phyloP scores from a whole-genome alignment of 2,888 invertebrate species.

The Neoascia interrupta region DNA sequence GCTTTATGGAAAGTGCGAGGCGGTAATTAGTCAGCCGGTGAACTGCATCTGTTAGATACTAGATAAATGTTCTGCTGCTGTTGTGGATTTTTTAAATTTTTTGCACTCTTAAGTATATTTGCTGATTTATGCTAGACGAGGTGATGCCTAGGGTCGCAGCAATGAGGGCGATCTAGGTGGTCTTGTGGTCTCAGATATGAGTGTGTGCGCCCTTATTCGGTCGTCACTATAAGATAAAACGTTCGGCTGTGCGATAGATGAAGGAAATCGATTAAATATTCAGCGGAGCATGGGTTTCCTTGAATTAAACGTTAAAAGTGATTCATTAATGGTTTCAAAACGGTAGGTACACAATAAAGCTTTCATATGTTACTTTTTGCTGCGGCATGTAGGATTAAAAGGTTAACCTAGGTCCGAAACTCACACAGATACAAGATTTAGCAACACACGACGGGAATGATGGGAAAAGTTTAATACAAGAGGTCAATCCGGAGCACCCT shows the following conservation, averaged over 20 bases:
- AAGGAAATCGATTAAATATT: slow-evolving; percentile 53
- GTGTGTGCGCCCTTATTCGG: slow-evolving; percentile 56
- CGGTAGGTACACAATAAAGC: too few relatives aligned
- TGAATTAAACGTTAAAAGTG: too few relatives aligned
- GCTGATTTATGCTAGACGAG: slow-evolving; percentile 63
- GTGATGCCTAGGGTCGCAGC: slow-evolving; percentile 54
- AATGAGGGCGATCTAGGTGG: slow-evolving; percentile 50
- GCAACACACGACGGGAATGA: too few relatives aligned
- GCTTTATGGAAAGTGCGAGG: slow-evolving; percentile 69
- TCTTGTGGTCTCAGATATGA: neutral
- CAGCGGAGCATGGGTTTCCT: slow-evolving; percentile 6
- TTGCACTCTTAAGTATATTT: slow-evolving; percentile 62
- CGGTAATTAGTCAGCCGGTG: slow-evolving; percentile 69
- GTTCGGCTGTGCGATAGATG: slow-evolving; percentile 36
- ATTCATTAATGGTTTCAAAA: too few relatives aligned
- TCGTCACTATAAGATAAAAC: slow-evolving; percentile 33
- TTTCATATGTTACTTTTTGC: too few relatives aligned
- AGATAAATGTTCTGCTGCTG: slow-evolving; percentile 65
- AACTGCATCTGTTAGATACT: slow-evolving; percentile 68
- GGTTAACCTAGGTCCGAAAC: too few relatives aligned
- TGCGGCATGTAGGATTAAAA: too few relatives aligned
- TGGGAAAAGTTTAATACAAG: too few relatives aligned
- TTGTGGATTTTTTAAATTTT: slow-evolving; percentile 53
- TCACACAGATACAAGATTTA: too few relatives aligned
- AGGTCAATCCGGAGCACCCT: too few relatives aligned